Evolutionary conservation across 2,113 vertebrate genomes (phyloP).

Genomic region (Pollachius pollachius): DNA sequence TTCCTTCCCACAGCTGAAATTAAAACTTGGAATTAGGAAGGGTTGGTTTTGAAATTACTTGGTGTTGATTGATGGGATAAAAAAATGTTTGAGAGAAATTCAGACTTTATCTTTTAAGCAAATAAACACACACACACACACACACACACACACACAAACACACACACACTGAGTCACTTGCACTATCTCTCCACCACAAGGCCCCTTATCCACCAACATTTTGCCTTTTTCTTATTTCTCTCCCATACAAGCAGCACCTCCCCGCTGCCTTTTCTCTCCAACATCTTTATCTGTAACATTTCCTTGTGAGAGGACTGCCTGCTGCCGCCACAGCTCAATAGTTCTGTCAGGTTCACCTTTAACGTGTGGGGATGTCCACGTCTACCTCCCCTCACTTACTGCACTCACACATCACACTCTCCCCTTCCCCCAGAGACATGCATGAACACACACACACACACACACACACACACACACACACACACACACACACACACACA

Average conservation of each 20-base stretch:
- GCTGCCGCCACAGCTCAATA: constrained; percentile 55
- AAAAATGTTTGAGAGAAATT: background rate
- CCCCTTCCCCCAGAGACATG: background rate
- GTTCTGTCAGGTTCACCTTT: constrained; percentile 66
- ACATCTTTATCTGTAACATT: constrained; percentile 59
- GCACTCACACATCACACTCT: background rate
- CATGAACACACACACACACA: background rate
- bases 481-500: background rate
- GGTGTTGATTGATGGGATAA: constrained; percentile 18
- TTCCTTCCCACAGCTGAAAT: background rate
- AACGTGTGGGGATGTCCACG: constrained; percentile 48
- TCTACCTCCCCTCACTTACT: background rate
- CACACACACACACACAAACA: background rate
- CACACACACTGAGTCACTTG: background rate
- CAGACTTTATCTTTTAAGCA: background rate
- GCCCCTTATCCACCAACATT: constrained; percentile 29
- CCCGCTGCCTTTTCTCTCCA: constrained; percentile 45
- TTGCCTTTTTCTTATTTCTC: constrained; percentile 22
- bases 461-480: background rate
- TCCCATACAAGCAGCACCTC: constrained; percentile 31
- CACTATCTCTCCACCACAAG: constrained; percentile 19
- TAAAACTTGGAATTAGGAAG: constrained; percentile 10
- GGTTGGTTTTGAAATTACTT: constrained; percentile 25
- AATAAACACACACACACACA: background rate
- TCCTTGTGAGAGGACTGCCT: constrained; percentile 44